Evolutionary conservation across 2,888 invertebrate species (phyloP).

Genomic region (Trissolcus japonicus): DNA sequence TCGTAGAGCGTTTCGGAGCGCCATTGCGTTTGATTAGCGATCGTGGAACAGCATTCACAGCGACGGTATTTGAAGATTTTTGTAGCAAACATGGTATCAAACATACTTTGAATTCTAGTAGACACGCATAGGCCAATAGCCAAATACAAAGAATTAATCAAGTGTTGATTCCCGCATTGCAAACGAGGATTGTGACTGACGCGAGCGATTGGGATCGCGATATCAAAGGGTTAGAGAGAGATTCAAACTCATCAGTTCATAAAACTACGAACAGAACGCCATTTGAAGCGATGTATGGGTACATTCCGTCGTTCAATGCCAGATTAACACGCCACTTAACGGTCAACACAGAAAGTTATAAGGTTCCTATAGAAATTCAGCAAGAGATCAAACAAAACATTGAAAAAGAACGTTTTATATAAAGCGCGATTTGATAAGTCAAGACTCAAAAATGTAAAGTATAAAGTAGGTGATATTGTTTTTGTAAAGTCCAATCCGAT

Average conservation of each 20-base stretch:
- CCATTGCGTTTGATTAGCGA: background rate
- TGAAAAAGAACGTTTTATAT: conserved; percentile 23
- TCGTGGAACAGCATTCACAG: conserved; percentile 5
- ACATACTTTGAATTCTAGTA: conserved; percentile 3
- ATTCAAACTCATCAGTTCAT: conserved; percentile 41
- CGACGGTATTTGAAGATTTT: conserved; percentile 7
- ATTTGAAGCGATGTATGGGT: conserved; percentile 53
- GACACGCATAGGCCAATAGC: conserved; percentile 5
- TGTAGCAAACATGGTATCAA: no score
- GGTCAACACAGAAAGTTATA: background rate
- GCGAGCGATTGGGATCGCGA: conserved; percentile 42
- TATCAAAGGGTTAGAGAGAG: conserved; percentile 27
- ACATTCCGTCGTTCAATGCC: conserved; percentile 26
- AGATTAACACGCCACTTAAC: conserved; percentile 5
- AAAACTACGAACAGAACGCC: conserved; percentile 46
- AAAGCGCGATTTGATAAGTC: conserved; percentile 31
- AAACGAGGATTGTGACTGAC: conserved; percentile 2
- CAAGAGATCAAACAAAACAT: conserved; percentile 13
- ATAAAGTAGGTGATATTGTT: conserved; percentile 32
- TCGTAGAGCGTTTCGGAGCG: conserved; percentile 1
- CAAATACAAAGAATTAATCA: conserved; percentile 49
- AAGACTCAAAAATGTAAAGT: conserved; percentile 29
- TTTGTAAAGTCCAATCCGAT: conserved; percentile 22
- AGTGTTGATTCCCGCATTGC: conserved; percentile 41
- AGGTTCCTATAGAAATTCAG: background rate